These are phyloP conservation scores for Poeciliopsis turrubarensis DNA, from an alignment of 2,113 vertebrate genomes.

Conservation along the genomic window DNA sequence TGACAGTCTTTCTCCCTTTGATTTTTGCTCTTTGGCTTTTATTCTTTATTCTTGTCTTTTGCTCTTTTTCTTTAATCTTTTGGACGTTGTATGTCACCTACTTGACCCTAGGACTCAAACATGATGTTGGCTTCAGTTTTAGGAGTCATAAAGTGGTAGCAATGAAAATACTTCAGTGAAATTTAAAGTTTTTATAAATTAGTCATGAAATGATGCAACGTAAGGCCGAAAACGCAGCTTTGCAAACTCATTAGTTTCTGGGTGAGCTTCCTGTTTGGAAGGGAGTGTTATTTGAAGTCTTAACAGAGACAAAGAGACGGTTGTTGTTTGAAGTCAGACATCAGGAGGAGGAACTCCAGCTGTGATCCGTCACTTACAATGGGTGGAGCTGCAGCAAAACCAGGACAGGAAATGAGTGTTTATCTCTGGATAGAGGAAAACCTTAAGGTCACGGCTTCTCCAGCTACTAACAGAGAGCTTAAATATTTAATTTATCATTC, in stretches of 20 bases:
- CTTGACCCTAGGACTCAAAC: conserved; percentile 37
- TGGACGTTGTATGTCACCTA: conserved; percentile 56
- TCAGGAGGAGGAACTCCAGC: conserved; percentile 8
- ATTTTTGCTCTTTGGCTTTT: conserved; percentile 4
- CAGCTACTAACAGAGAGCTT: background rate
- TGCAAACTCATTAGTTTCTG: conserved; percentile 17
- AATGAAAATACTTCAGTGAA: too few species aligned
- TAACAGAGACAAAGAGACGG: background rate
- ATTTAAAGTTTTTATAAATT: background rate
- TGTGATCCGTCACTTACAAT: conserved; percentile 11
- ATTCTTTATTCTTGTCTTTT: conserved; percentile 15
- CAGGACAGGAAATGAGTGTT: conserved; percentile 43
- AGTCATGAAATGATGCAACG: background rate
- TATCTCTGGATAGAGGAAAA: conserved; percentile 31
- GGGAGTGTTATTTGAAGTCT: conserved; percentile 7
- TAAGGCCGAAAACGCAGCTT: background rate
- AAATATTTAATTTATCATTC: background rate
- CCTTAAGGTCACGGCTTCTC: background rate
- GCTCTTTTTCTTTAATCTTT: conserved; percentile 44
- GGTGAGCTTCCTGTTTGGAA: conserved; percentile 44
- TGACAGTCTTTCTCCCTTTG: background rate
- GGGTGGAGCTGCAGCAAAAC: conserved; percentile 30
- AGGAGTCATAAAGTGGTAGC: too few species aligned
- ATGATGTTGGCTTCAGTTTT: background rate
- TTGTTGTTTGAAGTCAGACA: conserved; percentile 1